Evolutionary conservation across 2,888 invertebrate genomes (phyloP).

Genomic region (Oligia strigilis): DNA sequence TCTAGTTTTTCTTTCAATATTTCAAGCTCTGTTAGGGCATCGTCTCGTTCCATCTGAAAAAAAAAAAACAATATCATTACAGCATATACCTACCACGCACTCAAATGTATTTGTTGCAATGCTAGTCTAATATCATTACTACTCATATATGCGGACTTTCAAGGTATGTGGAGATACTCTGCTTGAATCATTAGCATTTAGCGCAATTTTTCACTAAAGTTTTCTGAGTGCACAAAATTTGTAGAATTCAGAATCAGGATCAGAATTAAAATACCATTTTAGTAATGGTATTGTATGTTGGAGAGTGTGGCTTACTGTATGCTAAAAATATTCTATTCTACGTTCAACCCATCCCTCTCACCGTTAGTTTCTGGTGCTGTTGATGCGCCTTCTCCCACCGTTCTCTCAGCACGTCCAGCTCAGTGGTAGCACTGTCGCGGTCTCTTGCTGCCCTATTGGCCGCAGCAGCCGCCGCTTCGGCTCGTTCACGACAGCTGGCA

Average conservation of each 20-base stretch:
- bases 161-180: no score
- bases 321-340: not conserved
- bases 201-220: not conserved
- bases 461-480: conserved; percentile 95
- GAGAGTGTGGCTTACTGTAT: not conserved
- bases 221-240: not conserved
- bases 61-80: conserved; percentile 13
- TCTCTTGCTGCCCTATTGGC: conserved; percentile 96
- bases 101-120: not conserved
- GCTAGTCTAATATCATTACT: not conserved
- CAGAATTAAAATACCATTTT: not conserved
- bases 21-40: conserved; percentile 95
- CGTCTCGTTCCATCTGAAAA: conserved; percentile 95
- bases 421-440: conserved; percentile 95
- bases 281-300: not conserved
- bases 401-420: conserved; percentile 96
- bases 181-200: not conserved
- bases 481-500: conserved; percentile 95
- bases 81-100: not conserved
- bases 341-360: conserved; percentile 68
- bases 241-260: not conserved
- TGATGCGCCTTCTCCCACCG: conserved; percentile 96
- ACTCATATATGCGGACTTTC: no score
- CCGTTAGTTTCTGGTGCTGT: conserved; percentile 95
- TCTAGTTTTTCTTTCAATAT: conserved; percentile 97